Evolutionary conservation across 2,113 vertebrate species (phyloP).

Genomic region (Alligator mississippiensis): DNA sequence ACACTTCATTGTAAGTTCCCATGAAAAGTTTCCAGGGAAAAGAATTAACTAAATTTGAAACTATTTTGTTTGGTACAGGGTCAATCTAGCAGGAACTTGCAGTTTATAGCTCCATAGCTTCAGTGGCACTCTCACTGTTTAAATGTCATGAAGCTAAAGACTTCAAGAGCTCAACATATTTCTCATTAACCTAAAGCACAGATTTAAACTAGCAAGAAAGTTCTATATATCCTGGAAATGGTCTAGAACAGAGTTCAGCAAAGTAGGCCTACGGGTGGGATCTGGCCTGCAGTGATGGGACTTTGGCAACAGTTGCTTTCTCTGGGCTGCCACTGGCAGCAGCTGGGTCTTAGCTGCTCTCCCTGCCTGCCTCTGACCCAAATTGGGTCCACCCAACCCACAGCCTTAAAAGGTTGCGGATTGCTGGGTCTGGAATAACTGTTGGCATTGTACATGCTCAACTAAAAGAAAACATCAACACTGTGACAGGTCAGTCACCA

Average conservation of each 20-base stretch:
- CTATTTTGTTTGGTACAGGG: background rate
- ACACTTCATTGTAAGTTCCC: background rate
- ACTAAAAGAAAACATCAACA: background rate
- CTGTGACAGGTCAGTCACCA: fast-evolving
- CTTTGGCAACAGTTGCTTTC: too few relatives aligned
- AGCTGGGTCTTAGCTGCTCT: too few relatives aligned
- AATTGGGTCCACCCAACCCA: too few relatives aligned
- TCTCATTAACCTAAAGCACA: background rate
- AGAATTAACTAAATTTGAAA: background rate
- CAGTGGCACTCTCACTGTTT: background rate
- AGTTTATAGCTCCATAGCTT: background rate
- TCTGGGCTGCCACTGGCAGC: too few relatives aligned
- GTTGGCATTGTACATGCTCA: background rate
- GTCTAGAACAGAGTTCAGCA: too few relatives aligned
- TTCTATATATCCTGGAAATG: background rate
- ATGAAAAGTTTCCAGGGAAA: background rate
- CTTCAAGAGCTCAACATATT: background rate
- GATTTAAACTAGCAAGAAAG: background rate
- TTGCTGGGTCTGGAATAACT: background rate
- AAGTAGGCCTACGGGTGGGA: too few relatives aligned
- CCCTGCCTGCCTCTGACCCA: too few relatives aligned
- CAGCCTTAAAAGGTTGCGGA: too few relatives aligned
- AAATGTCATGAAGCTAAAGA: background rate
- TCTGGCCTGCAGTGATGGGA: too few relatives aligned
- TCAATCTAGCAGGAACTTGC: background rate